These are phyloP conservation scores for Microplitis demolitor DNA, from an alignment of 1,140 invertebrate genomes.

Conservation along the genomic window DNA sequence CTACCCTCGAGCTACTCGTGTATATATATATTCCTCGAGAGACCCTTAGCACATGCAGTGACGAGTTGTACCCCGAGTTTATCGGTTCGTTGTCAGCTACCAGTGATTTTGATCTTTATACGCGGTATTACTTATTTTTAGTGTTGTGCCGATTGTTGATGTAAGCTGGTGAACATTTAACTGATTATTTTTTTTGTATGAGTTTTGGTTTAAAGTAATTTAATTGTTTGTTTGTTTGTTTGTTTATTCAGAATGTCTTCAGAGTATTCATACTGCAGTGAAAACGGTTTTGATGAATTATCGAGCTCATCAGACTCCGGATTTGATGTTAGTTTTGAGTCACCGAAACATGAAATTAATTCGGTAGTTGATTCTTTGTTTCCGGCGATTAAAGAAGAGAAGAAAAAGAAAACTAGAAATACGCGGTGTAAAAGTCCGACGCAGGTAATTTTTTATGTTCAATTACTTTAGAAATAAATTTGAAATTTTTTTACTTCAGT, in stretches of 20 bases:
- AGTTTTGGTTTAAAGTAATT: neutral
- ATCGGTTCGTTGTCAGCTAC: conserved; percentile 27
- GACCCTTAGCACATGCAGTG: conserved; percentile 51
- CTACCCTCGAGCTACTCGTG: conserved; percentile 46
- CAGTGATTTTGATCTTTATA: conserved; percentile 25
- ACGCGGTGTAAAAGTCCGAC: conserved; percentile 61
- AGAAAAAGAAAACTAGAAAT: conserved; percentile 54
- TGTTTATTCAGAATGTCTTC: conserved; percentile 37
- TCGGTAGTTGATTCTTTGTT: conserved; percentile 40
- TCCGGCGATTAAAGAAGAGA: conserved; percentile 50
- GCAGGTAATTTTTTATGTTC: conserved; percentile 46
- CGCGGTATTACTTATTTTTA: neutral
- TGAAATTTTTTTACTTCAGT: too few relatives aligned
- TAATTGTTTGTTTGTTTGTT: conserved; percentile 12
- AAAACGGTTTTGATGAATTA: conserved; percentile 69
- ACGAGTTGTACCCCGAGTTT: conserved; percentile 49
- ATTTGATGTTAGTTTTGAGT: conserved; percentile 68
- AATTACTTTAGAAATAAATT: too few relatives aligned
- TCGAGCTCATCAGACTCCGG: conserved; percentile 74
- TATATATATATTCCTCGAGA: conserved; percentile 47
- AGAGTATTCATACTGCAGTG: conserved; percentile 57
- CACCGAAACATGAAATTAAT: conserved; percentile 52
- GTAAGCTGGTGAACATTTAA: neutral
- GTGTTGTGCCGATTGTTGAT: neutral
- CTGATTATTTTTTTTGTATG: neutral